These are phyloP conservation scores for Glossosoma conforme DNA, from an alignment of 1,140 invertebrate genomes.

Conservation along the genomic window DNA sequence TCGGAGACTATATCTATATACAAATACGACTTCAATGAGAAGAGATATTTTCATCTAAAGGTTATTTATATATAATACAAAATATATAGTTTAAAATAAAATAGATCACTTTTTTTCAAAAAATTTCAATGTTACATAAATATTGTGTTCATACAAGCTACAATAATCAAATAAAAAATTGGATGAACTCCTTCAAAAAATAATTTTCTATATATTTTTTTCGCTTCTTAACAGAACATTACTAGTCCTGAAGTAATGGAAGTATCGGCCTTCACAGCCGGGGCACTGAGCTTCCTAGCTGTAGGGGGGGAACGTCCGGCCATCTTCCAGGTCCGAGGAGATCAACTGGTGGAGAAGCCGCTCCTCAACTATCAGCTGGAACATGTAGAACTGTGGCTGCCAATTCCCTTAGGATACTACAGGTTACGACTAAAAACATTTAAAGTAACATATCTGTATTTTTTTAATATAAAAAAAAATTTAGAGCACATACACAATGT, in stretches of 20 bases:
- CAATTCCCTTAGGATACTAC: slow-evolving; percentile 25
- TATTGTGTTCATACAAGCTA: too few species aligned
- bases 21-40: slow-evolving; percentile 12
- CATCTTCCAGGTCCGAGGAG: slow-evolving; percentile 23
- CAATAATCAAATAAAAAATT: too few species aligned
- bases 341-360: slow-evolving; percentile 14
- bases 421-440: too few species aligned
- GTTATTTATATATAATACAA: slow-evolving; percentile 7
- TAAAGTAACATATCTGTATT: too few species aligned
- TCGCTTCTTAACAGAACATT: slow-evolving; percentile 17
- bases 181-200: too few species aligned
- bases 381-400: slow-evolving; percentile 26
- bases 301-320: slow-evolving; percentile 19
- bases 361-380: slow-evolving; percentile 20
- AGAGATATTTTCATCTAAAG: slow-evolving; percentile 16
- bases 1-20: slow-evolving; percentile 18
- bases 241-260: slow-evolving; percentile 19
- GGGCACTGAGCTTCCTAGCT: slow-evolving; percentile 22
- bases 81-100: not conserved
- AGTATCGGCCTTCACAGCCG: slow-evolving; percentile 19
- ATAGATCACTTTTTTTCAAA: too few species aligned
- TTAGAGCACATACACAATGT: too few species aligned
- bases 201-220: not conserved
- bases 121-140: too few species aligned
- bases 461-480: too few species aligned